Evolutionary conservation across 2,797 vertebrate species (phyloP), one percentile per base, ranked within the genome.

Genomic region (Notamacropus eugenii): DNA sequence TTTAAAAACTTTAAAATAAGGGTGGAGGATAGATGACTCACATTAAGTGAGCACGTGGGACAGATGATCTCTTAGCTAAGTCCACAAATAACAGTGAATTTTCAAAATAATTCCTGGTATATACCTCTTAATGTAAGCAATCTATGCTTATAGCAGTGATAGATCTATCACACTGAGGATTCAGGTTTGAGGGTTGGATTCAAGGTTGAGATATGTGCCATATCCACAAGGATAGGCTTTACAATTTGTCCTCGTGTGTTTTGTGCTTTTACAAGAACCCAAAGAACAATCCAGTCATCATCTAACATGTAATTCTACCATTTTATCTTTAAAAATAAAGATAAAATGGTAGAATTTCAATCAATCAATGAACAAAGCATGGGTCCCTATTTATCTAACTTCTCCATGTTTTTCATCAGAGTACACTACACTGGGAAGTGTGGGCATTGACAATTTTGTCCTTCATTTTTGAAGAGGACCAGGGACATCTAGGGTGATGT

Each of bases 331-430:
- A 2, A 46, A 82, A 82, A 8, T 82, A 46, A 46, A 46, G 46
- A 46, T 46, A 46, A 46, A 46, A 46, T 46, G 46, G 46, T 46
- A 46, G 46, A 46, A 46, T 82, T 46, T 24, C 40, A 40, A 82
- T 24, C 40, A 40, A 82, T 46, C n/a, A 91, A 67, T 92, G 92
- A 94, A 96, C 93, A 97, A 98, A 97, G 95, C 67, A 95, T 96
- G 93, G 91, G 93, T 56, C 55, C 96, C 92, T 92, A 67, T 90
- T 58, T 96, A 94, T 94, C 92, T 94, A 92, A 92, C 52, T 56
- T 97, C 92, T 92, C 94, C 97, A 96, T 93, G 94, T 82, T 96
- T 97, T 96, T 96, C 95, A 93, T 95, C 94, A 94, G 34, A 67
- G 34, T 67, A 16, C 34, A 16, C 31, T 19, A 67, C 14, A 67